phyloP scores from a whole-genome alignment of 2,797 vertebrate species.

The Tolypeutes matacus region DNA sequence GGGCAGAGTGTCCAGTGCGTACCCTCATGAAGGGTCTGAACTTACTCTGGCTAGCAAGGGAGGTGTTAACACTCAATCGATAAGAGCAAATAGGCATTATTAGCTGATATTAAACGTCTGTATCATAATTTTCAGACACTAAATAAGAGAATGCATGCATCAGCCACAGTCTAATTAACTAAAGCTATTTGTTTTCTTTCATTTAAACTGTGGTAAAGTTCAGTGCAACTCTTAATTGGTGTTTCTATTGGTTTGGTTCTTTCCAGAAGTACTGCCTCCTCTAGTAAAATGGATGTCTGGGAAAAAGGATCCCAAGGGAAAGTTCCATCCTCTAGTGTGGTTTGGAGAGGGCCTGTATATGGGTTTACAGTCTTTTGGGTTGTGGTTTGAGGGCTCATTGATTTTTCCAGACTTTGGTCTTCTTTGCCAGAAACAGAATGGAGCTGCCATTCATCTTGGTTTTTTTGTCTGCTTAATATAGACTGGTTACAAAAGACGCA shows the following conservation, averaged over 20 bases:
- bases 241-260: conserved; percentile 61
- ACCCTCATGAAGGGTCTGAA: rapidly evolving
- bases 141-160: neutral
- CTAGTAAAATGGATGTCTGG: conserved; percentile 62
- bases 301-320: conserved; percentile 77
- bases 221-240: conserved; percentile 31
- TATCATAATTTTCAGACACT: neutral
- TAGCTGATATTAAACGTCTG: neutral
- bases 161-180: neutral
- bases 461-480: conserved; percentile 75
- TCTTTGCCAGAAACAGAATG: conserved; percentile 74
- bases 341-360: conserved; percentile 71
- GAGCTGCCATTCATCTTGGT: conserved; percentile 58
- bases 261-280: conserved; percentile 44
- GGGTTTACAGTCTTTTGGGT: conserved; percentile 78
- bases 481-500: conserved; percentile 51
- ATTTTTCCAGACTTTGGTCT: conserved; percentile 80
- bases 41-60: neutral
- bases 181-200: conserved; percentile 9
- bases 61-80: neutral
- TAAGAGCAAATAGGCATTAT: neutral
- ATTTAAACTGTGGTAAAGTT: conserved; percentile 18
- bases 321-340: conserved; percentile 81
- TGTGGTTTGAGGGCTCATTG: conserved; percentile 76
- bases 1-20: no score